These are phyloP conservation scores for Cassiopea andromeda DNA, from an alignment of 30 jellyfish, hydroid and myxozoan species.

Conservation along the genomic window DNA sequence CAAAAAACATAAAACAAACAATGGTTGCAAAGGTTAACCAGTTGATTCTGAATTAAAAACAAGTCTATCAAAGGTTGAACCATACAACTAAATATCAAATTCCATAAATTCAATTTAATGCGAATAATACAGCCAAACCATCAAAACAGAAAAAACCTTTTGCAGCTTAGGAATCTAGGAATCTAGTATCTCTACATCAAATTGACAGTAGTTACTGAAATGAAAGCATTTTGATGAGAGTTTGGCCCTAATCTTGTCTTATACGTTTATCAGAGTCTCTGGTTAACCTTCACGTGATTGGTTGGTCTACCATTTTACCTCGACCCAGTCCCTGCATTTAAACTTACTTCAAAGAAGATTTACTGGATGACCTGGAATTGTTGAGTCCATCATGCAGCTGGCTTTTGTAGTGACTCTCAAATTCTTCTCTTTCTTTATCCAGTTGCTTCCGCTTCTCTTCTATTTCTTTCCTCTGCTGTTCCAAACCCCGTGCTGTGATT, in stretches of 20 bases:
- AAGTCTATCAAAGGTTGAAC: not conserved
- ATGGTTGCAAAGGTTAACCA: not conserved
- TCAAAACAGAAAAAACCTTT: not conserved
- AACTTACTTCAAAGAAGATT: constrained; percentile 95
- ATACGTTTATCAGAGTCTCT: not conserved
- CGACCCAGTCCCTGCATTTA: constrained; percentile 78
- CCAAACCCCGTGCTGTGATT: constrained; percentile 89
- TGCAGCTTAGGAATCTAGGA: not conserved
- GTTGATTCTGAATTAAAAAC: not conserved
- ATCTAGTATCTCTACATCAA: no score
- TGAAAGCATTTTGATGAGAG: no score
- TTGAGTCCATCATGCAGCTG: constrained; percentile 81
- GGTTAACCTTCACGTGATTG: constrained; percentile 30
- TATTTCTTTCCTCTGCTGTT: constrained; percentile 84
- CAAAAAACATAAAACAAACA: not conserved
- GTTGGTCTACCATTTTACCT: constrained; percentile 16
- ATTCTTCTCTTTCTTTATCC: constrained; percentile 81
- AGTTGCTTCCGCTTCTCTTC: constrained; percentile 85
- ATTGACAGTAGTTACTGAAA: no score
- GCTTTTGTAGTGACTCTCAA: constrained; percentile 72
- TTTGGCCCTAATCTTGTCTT: no score
- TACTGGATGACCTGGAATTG: constrained; percentile 98
- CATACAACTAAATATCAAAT: no score
- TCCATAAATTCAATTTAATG: no score
- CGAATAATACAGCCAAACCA: no score